Percentiles rank a stretch among this genome's conserved stretches.
These are phyloP conservation scores for Limanda limanda DNA, from an alignment of 2,113 vertebrate genomes.

Conservation along the genomic window DNA sequence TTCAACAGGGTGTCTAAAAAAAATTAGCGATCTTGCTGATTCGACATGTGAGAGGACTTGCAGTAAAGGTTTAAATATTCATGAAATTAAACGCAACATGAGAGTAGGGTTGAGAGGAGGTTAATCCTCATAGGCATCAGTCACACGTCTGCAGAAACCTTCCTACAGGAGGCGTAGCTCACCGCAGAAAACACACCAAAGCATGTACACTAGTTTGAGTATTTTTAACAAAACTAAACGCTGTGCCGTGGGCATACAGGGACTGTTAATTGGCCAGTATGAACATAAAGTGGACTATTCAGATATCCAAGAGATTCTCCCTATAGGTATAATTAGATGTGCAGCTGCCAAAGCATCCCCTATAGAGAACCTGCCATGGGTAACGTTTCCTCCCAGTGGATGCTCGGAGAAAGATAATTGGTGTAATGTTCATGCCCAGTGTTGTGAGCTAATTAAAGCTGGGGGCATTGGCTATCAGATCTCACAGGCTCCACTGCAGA, in stretches of 20 bases:
- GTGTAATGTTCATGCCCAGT: constrained; percentile 63
- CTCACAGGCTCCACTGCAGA: constrained; percentile 49
- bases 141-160: constrained; percentile 13
- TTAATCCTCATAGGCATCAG: constrained; percentile 35
- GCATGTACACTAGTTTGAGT: constrained; percentile 12
- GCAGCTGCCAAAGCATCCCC: constrained; percentile 71
- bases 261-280: constrained; percentile 60
- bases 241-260: constrained; percentile 35
- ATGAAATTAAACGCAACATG: constrained; percentile 66
- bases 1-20: constrained; percentile 49
- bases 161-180: constrained; percentile 5
- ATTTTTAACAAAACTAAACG: constrained; percentile 53
- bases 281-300: constrained; percentile 58
- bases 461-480: constrained; percentile 58
- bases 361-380: constrained; percentile 73
- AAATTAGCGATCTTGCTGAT: constrained; percentile 62
- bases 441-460: constrained; percentile 75
- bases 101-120: constrained; percentile 34
- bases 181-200: background rate
- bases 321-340: constrained; percentile 77
- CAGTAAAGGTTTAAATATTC: constrained; percentile 66
- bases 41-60: constrained; percentile 57
- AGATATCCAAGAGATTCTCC: constrained; percentile 66
- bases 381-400: constrained; percentile 66
- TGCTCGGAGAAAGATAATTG: constrained; percentile 74